Base-by-base conservation (phyloP, 2,797 vertebrate genomes). In the Dermochelys coriacea region DNA sequence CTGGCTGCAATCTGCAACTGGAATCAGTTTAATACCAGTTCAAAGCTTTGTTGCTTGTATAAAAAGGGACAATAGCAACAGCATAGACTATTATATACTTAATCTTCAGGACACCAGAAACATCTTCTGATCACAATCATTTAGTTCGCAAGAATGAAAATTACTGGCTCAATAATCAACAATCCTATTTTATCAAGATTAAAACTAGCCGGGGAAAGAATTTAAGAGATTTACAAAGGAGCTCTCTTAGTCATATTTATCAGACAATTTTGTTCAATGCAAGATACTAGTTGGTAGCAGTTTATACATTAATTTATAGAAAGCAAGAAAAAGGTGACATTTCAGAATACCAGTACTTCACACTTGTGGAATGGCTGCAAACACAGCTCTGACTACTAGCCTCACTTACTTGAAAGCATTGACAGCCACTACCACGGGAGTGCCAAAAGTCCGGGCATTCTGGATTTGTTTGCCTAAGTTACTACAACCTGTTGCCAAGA, bases 381-480 rank as follows among this genome's bases (percentile, higher is more conserved):
- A 2, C 10, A 64, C 68, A 71, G n/a, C n/a, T 41, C 45, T 83
- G 10, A 19, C 15, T 41, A 3, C 23, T 45, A 68, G 82, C 78
- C 34, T 59, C 54, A 97, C 99, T 99, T 97, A 99, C 99, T 99
- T 99, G 98, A 99, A 99, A 87, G 97, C 99, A 64, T 99, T 99
- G 82, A 99, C 99, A 5, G 99, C 99, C 85, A 99, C 99, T 1
- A 99, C 99, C 71, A 99, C 99, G 0, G 99, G 99, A 29, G 99
- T 98, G 4, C 99, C 99, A 71, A 99, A 99, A 87, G 98, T 93
- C 85, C 77, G 98, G 31, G 99, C 99, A 2, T 99, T 99, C 97
- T 99, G 98, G 47, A 99, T 99, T 98, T 99, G 99, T 95, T 99
- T 99, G 93, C 92, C 98, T 90, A 99, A 98, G 98, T 99, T 99